Percentiles rank a stretch among this genome's conserved stretches.
Conservation (phyloP, 2,113 vertebrate genomes). For the Tursiops truncatus region DNA sequence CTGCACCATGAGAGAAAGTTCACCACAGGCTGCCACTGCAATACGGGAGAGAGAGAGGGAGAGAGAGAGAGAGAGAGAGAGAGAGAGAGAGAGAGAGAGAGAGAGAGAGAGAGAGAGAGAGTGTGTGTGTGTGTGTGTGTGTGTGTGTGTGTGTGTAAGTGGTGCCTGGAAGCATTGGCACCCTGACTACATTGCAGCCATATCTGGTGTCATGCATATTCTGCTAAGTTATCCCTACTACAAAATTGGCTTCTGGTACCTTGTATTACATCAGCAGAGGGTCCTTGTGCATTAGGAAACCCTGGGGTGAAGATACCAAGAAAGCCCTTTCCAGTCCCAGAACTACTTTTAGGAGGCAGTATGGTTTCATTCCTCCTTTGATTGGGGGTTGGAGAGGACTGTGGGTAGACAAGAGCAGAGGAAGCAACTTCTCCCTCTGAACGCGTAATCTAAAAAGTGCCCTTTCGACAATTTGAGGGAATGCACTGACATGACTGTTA, state of each 20-base stretch:
- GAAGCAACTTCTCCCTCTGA: background rate
- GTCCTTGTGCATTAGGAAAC: background rate
- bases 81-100: rapidly evolving
- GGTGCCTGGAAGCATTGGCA: background rate
- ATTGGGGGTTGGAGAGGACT: too few relatives aligned
- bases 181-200: rapidly evolving
- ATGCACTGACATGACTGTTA: background rate
- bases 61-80: background rate
- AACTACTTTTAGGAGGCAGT: background rate
- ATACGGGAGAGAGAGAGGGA: too few relatives aligned
- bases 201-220: background rate
- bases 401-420: background rate
- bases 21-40: too few relatives aligned
- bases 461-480: background rate
- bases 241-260: background rate
- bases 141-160: background rate
- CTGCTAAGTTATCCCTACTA: too few relatives aligned
- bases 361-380: background rate
- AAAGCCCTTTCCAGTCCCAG: background rate
- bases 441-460: background rate
- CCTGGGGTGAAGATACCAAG: background rate
- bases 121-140: background rate
- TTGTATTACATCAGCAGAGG: background rate
- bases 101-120: too few relatives aligned
- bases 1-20: background rate